These are phyloP conservation scores for Tetraneura akinire DNA, from an alignment of 1,140 invertebrate genomes.

Conservation along the genomic window DNA sequence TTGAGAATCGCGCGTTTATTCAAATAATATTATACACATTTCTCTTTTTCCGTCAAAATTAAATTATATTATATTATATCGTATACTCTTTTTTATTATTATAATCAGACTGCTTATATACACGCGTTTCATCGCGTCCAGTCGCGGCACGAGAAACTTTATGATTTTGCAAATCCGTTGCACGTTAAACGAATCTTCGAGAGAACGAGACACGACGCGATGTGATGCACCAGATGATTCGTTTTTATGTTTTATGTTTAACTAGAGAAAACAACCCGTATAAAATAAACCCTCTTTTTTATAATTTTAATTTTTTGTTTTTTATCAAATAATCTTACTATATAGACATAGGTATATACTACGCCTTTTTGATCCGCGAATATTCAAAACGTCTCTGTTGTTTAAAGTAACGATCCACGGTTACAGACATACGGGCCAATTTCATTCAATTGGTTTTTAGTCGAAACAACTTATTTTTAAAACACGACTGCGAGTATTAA, in stretches of 20 bases:
- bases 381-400: conserved; percentile 36
- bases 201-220: neutral
- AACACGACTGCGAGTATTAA: too few species aligned
- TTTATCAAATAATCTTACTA: conserved; percentile 1
- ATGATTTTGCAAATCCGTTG: conserved; percentile 15
- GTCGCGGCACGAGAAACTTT: neutral
- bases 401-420: conserved; percentile 37
- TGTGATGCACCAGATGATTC: neutral
- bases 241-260: conserved; percentile 49
- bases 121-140: neutral
- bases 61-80: too few species aligned
- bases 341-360: too few species aligned
- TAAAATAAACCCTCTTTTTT: conserved; percentile 21
- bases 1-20: neutral
- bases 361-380: conserved; percentile 26
- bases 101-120: neutral
- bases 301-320: conserved; percentile 1
- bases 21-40: neutral
- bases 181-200: neutral
- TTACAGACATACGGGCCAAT: neutral
- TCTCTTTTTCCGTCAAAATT: neutral
- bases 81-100: too few species aligned
- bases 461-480: conserved; percentile 11
- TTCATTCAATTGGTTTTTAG: conserved; percentile 13
- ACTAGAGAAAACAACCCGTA: conserved; percentile 44